Conservation (phyloP, 2,888 invertebrate genomes). For the Zaprionus bogoriensis region DNA sequence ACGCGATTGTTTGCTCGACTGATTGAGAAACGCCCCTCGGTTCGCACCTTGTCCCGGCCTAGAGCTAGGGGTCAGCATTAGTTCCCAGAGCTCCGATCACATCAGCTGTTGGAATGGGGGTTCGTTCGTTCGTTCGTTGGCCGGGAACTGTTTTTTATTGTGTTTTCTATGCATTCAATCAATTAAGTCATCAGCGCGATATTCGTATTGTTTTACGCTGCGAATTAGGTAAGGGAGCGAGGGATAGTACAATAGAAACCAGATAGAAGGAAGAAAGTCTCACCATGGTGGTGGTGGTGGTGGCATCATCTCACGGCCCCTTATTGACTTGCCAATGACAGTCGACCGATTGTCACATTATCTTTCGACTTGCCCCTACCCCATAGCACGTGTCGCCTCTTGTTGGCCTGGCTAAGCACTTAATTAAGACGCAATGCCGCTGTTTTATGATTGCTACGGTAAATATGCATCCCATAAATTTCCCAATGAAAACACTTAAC, state of each 20-base stretch:
- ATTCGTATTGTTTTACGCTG: constrained; percentile 54
- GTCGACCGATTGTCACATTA: constrained; percentile 66
- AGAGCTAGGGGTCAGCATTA: constrained; percentile 26
- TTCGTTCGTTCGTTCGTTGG: constrained; percentile 16
- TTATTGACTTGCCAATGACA: constrained; percentile 66
- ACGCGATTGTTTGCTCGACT: constrained; percentile 63
- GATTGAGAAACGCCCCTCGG: constrained; percentile 52
- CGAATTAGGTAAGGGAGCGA: not conserved
- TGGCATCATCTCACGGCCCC: constrained; percentile 28
- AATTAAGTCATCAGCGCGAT: constrained; percentile 78
- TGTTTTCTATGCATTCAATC: constrained; percentile 80
- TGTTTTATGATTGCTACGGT: constrained; percentile 71
- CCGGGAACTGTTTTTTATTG: constrained; percentile 75
- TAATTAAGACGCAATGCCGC: constrained; percentile 77
- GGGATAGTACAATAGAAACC: too few species aligned
- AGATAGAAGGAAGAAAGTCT: not conserved
- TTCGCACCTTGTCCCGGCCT: constrained; percentile 39
- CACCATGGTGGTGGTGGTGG: constrained; percentile 32
- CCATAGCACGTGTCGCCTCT: constrained; percentile 41
- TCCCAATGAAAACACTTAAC: constrained; percentile 70
- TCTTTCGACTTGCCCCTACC: constrained; percentile 45
- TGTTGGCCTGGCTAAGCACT: constrained; percentile 50
- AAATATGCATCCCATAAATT: constrained; percentile 69
- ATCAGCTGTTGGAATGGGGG: constrained; percentile 46
- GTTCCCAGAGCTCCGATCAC: constrained; percentile 35